Conservation (phyloP, 64 coral and sea anemone species). For the Stichodactyla helianthus region DNA sequence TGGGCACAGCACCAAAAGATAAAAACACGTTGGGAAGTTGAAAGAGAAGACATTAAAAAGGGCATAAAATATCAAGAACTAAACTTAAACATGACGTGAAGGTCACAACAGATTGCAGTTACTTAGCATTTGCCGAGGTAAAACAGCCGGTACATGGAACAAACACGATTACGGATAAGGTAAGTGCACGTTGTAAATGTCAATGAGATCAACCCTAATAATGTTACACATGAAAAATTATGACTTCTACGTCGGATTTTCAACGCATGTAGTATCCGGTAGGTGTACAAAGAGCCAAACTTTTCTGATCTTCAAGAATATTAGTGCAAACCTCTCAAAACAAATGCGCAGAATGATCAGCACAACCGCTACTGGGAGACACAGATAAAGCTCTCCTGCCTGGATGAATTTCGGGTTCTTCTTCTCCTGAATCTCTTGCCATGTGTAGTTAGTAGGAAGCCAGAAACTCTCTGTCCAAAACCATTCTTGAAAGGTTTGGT, state of each 20-base stretch:
- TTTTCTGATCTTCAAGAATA: no score
- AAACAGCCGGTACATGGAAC: no score
- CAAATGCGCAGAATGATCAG: constrained; percentile 56
- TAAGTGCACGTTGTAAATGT: no score
- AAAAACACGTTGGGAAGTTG: no score
- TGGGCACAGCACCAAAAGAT: no score
- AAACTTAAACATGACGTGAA: no score
- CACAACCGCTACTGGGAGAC: constrained; percentile 47
- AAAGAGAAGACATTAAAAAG: no score
- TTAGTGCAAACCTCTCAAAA: constrained; percentile 68
- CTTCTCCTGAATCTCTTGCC: constrained; percentile 22
- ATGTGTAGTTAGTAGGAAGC: constrained; percentile 55
- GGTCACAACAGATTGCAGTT: no score
- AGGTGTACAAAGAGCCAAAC: background rate
- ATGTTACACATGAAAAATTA: background rate
- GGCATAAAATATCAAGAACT: no score
- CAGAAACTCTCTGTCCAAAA: constrained; percentile 65
- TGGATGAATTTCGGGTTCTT: constrained; percentile 46
- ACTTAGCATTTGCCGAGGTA: no score
- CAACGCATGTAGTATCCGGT: background rate
- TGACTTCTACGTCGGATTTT: background rate
- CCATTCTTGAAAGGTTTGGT: constrained; percentile 26
- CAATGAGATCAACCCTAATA: no score
- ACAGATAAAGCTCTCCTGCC: constrained; percentile 54
- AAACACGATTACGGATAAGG: no score